Conservation (phyloP, 2,888 invertebrate genomes). For the Melanargia galathea region DNA sequence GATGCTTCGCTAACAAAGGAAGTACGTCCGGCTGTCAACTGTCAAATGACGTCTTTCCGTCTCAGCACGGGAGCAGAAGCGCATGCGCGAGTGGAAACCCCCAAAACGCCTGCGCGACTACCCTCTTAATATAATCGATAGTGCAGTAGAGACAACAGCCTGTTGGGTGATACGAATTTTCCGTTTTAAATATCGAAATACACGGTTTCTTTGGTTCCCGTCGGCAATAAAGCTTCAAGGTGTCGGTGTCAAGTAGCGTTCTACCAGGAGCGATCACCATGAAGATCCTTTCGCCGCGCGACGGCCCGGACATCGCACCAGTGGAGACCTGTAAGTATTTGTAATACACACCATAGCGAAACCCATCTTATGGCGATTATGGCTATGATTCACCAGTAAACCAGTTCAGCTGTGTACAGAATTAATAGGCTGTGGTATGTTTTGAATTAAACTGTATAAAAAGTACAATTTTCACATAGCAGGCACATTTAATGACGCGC, state of each 20-base stretch:
- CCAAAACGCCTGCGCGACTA: slow-evolving; percentile 61
- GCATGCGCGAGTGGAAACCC: slow-evolving; percentile 43
- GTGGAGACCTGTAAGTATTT: slow-evolving; percentile 74
- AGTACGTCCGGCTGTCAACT: slow-evolving; percentile 51
- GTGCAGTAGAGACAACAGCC: slow-evolving; percentile 74
- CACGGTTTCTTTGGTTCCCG: slow-evolving; percentile 44
- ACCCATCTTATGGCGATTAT: not conserved
- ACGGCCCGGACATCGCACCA: slow-evolving; percentile 83
- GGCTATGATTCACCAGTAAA: too few species aligned
- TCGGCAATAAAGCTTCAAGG: slow-evolving; percentile 61
- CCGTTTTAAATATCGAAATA: slow-evolving; percentile 52
- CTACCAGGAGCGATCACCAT: slow-evolving; percentile 71
- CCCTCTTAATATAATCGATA: slow-evolving; percentile 67
- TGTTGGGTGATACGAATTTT: slow-evolving; percentile 67
- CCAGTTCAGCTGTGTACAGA: not conserved
- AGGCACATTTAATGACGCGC: slow-evolving; percentile 27
- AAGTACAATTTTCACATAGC: not conserved
- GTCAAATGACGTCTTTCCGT: slow-evolving; percentile 75
- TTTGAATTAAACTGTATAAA: not conserved
- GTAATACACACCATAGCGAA: slow-evolving; percentile 17
- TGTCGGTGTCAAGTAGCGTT: slow-evolving; percentile 76
- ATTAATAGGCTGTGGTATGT: not conserved
- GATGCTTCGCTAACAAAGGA: slow-evolving; percentile 43
- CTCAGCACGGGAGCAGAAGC: slow-evolving; percentile 28
- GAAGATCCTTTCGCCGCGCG: slow-evolving; percentile 78